Base-by-base conservation (phyloP, 2,113 vertebrate genomes). In the Leptodactylus fuscus region DNA sequence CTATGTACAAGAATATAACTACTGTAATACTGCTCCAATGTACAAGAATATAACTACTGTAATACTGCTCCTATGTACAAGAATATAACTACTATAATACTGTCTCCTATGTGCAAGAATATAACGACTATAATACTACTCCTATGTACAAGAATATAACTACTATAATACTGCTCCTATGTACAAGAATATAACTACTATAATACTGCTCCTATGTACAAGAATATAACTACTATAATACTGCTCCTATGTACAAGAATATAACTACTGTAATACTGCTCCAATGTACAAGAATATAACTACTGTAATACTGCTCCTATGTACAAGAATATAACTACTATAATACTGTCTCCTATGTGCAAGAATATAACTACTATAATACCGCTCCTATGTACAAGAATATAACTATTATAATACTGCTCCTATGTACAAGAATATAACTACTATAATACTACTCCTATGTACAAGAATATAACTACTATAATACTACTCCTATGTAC, bases 21-120 rank as follows among this genome's bases (percentile, higher is more conserved):
- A 27, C 55, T 60, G 27, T 60, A 60, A 60, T 60, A 60, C 55
- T 60, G 55, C n/a, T 9, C n/a, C 55, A 3, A 60, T 60, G 12
- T 60, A 60, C 55, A 60, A 11, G 55, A 55, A 55, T 55, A 55
- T 55, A 55, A 55, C 53, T 55, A 55, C 53, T 55, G n/a, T n/a
- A 55, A 55, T 55, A 55, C 53, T 55, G 53, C 53, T n/a, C 55
- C 55, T 60, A 60, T 60, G 12, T 60, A 60, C 55, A 60, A 60
- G 55, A 60, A 60, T 60, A 60, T 60, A 60, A 60, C 58, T 62
- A 62, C 58, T 29, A 62, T 62, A 62, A 62, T 62, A 62, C 58
- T 62, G 58, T 24, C 58, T 13, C 24, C 24, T 62, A 62, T 62
- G n/a, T 62, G 27, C 55, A 62, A 29, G 58, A 62, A 62, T 62